Conservation (phyloP, 2,797 vertebrate genomes). For the Rhynchotus rufescens region DNA sequence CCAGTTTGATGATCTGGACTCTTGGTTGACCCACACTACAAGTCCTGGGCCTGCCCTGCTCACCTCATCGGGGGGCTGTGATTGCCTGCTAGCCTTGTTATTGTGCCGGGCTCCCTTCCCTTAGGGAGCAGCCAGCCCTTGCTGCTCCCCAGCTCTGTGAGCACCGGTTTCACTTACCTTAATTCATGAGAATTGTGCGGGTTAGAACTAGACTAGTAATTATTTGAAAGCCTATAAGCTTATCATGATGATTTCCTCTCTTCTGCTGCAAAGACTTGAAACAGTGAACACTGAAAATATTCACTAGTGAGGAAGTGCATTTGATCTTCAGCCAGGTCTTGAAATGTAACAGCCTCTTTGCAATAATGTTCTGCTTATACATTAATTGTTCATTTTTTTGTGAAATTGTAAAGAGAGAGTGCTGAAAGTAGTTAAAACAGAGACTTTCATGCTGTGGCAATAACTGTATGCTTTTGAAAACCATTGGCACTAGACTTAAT, state of each 20-base stretch:
- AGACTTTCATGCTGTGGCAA: conserved; percentile 54
- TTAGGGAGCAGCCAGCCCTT: not conserved
- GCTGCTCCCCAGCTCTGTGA: not conserved
- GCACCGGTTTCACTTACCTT: not conserved
- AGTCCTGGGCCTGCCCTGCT: not conserved
- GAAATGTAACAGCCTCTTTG: conserved; percentile 40
- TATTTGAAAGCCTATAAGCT: not conserved
- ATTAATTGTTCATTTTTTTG: conserved; percentile 44
- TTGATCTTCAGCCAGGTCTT: conserved; percentile 60
- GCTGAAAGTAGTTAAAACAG: conserved; percentile 59
- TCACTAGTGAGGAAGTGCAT: not conserved
- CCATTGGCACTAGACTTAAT: conserved; percentile 28
- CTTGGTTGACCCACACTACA: not conserved
- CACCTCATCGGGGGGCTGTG: fast-evolving
- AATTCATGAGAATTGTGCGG: not conserved
- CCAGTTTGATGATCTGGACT: not conserved
- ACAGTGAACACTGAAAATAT: not conserved
- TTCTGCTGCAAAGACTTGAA: not conserved
- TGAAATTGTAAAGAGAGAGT: not conserved
- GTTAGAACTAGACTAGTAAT: not conserved
- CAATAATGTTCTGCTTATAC: conserved; percentile 44
- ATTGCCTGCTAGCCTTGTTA: not conserved
- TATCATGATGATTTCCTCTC: not conserved
- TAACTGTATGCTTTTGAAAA: conserved; percentile 53
- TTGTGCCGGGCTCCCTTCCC: not conserved